phyloP scores from a whole-genome alignment of 2,888 invertebrate species.

The Gryllus longicercus region DNA sequence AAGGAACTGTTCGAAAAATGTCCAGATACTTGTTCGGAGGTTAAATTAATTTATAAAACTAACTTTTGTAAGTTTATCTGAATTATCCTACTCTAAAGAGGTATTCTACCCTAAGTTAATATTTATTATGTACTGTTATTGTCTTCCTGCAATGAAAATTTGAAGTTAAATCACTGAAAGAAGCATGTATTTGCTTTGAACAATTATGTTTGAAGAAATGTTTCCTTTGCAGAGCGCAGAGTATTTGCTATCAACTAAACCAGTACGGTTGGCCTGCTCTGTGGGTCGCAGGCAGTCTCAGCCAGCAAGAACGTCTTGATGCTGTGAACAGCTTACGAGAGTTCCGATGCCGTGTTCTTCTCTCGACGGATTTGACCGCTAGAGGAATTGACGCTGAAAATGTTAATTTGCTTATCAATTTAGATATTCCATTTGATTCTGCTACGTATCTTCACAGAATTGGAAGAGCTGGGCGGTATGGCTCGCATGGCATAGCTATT shows the following conservation, averaged over 20 bases:
- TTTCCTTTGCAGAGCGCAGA: slow-evolving; percentile 63
- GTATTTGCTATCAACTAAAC: slow-evolving; percentile 67
- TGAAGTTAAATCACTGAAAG: no score
- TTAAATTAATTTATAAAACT: no score
- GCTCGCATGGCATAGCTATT: slow-evolving; percentile 76
- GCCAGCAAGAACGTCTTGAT: slow-evolving; percentile 71
- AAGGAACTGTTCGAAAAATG: no score
- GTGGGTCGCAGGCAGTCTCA: slow-evolving; percentile 73
- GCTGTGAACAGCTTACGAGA: slow-evolving; percentile 74
- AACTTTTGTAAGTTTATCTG: no score
- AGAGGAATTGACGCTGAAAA: slow-evolving; percentile 93
- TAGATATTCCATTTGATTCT: slow-evolving; percentile 76
- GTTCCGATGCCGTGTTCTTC: slow-evolving; percentile 77
- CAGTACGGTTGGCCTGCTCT: slow-evolving; percentile 73
- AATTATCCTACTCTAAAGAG: no score
- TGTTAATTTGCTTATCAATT: slow-evolving; percentile 88
- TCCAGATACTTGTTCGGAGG: no score
- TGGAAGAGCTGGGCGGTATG: slow-evolving; percentile 92
- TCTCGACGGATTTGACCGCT: slow-evolving; percentile 88
- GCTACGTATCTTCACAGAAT: slow-evolving; percentile 91
- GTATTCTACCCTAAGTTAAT: no score
- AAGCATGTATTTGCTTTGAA: no score
- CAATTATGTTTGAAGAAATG: no score
- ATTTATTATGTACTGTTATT: no score
- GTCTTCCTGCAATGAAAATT: no score